Base-by-base conservation (phyloP, 2,113 vertebrate genomes). In the Neotragus pygmaeus region DNA sequence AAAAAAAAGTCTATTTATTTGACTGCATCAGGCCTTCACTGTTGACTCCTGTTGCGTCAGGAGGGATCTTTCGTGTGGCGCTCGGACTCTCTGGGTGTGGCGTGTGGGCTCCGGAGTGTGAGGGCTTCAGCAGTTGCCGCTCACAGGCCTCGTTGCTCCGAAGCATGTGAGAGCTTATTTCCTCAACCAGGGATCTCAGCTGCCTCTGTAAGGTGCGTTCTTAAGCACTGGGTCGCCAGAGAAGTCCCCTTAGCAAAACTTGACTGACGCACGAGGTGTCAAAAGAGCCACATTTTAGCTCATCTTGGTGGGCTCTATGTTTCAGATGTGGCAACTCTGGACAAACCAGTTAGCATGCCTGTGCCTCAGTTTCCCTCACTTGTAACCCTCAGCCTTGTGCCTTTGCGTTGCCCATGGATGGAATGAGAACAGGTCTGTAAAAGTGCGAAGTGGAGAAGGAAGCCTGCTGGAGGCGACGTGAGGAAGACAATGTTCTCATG, bases 1-100 rank as follows among this genome's bases (percentile, higher is more conserved):
- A 23, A 73, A 73, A 39, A 12, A 39, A 1, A 21, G 19, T 70
- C 5, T 23, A 75, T 75, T 43, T 75, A 75, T 75, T n/a, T 43
- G 70, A 1, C 70, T 25, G 12, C 21, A 0, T 27, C 6, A 43
- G 6, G 12, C 3, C 70, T 73, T 23, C n/a, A 70, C 2, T 70
- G n/a, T 39, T 70, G n/a, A 12, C 19, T 12, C 4, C 19, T 75
- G 23, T 7, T 43, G 11, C 7, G 39, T 27, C 36, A 14, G 13
- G 11, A 25, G 21, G 70, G 36, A 43, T 1, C 64, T 66, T 66
- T n/a, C 0, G 7, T 23, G 66, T 12, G 62, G 33, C 0, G 0
- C 62, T 0, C n/a, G 62, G 62, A 64, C 30, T 64, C 15, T 66
- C 3, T 9, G 33, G 33, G 15, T n/a, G 33, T 19, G n/a, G 2